Evolutionary conservation across 2,888 invertebrate genomes (phyloP).

Genomic region (Folsomia candida): DNA sequence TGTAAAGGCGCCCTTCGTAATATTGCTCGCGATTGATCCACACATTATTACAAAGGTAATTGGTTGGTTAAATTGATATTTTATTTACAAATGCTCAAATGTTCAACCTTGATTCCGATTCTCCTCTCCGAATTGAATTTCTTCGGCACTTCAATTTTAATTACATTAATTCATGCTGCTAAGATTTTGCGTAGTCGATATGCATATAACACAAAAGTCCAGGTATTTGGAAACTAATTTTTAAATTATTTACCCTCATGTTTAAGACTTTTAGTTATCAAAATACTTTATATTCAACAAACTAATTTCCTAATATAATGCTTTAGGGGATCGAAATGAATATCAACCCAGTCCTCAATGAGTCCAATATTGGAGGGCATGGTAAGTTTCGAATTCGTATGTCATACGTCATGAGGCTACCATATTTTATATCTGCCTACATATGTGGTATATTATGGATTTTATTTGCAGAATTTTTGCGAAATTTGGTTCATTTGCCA

Average conservation of each 20-base stretch:
- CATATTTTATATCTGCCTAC: too few species aligned
- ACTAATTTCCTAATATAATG: neutral
- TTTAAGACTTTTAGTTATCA: neutral
- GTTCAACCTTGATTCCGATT: too few species aligned
- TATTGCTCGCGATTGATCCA: constrained; percentile 94
- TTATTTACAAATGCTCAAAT: too few species aligned
- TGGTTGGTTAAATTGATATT: constrained; percentile 36
- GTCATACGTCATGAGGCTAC: too few species aligned
- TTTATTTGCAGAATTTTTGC: too few species aligned
- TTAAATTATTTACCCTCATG: neutral
- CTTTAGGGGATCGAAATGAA: constrained; percentile 83
- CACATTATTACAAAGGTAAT: constrained; percentile 93
- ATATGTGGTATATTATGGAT: too few species aligned
- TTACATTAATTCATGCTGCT: too few species aligned
- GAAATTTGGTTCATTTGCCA: constrained; percentile 95
- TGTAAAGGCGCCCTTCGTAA: constrained; percentile 89
- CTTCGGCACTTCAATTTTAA: too few species aligned
- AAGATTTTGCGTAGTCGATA: neutral
- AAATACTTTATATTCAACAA: neutral
- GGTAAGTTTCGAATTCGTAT: constrained; percentile 52
- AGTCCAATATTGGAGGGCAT: constrained; percentile 91
- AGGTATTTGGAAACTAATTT: too few species aligned
- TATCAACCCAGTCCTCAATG: constrained; percentile 79
- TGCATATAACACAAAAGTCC: neutral
- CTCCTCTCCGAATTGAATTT: too few species aligned